These are phyloP conservation scores for Oligia fasciuncula DNA, from an alignment of 2,888 invertebrate genomes.

Conservation along the genomic window DNA sequence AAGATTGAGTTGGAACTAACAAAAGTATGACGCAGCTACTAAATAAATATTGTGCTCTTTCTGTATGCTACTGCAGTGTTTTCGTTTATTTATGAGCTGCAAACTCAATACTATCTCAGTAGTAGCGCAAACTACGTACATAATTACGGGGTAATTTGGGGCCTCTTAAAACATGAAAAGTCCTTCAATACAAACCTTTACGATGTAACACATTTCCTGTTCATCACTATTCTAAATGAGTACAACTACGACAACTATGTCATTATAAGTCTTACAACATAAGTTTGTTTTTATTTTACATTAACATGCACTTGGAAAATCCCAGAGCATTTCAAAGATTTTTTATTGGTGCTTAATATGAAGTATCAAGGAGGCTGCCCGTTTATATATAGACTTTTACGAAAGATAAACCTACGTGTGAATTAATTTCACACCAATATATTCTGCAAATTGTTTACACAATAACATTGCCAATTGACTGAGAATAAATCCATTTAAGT, in stretches of 20 bases:
- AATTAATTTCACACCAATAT: constrained; percentile 43
- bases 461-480: constrained; percentile 57
- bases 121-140: neutral
- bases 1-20: constrained; percentile 21
- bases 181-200: constrained; percentile 1
- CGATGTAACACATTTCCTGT: constrained; percentile 12
- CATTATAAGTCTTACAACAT: neutral
- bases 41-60: constrained; percentile 9
- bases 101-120: neutral
- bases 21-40: neutral
- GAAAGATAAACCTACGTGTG: constrained; percentile 28
- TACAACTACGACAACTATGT: neutral
- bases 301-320: constrained; percentile 17
- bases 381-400: constrained; percentile 13
- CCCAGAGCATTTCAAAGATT: constrained; percentile 5
- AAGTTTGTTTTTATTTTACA: constrained; percentile 8
- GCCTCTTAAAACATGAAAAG: neutral
- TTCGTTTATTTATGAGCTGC: constrained; percentile 3
- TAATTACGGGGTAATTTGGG: neutral
- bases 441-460: constrained; percentile 41
- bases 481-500: constrained; percentile 61
- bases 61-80: neutral
- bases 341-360: neutral
- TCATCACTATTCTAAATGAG: constrained; percentile 8
- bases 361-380: constrained; percentile 6